Conservation (phyloP, 1,140 invertebrate genomes). For the Steinernema khuongi region DNA sequence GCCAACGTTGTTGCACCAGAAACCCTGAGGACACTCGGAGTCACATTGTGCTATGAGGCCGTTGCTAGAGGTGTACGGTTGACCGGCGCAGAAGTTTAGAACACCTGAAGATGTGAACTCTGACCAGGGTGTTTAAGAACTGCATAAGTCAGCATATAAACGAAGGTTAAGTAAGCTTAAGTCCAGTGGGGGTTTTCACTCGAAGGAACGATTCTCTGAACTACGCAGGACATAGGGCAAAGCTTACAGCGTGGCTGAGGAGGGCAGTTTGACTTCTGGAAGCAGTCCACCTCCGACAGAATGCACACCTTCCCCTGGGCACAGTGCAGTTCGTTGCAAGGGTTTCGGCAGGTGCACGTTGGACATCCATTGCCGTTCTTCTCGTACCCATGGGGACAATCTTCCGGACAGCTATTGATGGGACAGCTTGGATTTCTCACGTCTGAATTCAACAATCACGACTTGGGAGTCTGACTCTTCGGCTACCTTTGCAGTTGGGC, state of each 20-base stretch:
- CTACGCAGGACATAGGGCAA: too few relatives aligned
- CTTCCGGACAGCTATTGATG: constrained; percentile 1
- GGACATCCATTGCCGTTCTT: constrained; percentile 44
- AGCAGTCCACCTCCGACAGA: constrained; percentile 43
- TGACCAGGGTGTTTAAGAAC: not conserved
- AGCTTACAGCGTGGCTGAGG: constrained; percentile 49
- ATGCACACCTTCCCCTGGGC: constrained; percentile 39
- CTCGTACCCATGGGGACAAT: constrained; percentile 42
- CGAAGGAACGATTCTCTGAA: too few relatives aligned
- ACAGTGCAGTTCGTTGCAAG: constrained; percentile 46
- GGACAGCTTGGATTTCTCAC: constrained; percentile 26
- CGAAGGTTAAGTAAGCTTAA: too few relatives aligned
- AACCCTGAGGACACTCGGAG: constrained; percentile 41
- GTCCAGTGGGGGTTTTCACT: too few relatives aligned
- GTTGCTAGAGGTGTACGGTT: constrained; percentile 18
- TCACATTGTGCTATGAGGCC: constrained; percentile 38
- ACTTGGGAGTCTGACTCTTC: not conserved
- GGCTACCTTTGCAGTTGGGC: constrained; percentile 15
- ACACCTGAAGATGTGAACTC: constrained; percentile 37
- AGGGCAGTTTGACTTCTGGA: constrained; percentile 38
- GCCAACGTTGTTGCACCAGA: constrained; percentile 44
- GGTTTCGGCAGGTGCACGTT: constrained; percentile 46
- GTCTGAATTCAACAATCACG: constrained; percentile 22
- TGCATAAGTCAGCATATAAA: too few relatives aligned
- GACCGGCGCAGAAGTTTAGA: constrained; percentile 40